phyloP scores from a whole-genome alignment of 1,140 invertebrate genomes.

The Mylabris phalerata region DNA sequence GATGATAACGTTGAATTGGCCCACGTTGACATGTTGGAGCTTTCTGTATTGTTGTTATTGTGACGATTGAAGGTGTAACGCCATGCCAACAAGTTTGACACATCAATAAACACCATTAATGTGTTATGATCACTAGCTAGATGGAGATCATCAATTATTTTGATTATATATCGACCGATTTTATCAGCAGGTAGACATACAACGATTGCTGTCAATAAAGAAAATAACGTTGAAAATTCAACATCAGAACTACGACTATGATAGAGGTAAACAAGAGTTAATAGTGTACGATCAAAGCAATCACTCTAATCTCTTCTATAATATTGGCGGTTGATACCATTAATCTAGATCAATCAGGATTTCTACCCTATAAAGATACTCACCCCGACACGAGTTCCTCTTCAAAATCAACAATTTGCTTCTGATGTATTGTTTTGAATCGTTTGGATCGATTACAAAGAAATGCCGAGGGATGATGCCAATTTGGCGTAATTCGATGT shows the following conservation, averaged over 20 bases:
- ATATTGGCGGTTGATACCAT: no score
- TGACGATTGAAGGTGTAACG: slow-evolving; percentile 8
- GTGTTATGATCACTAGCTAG: slow-evolving; percentile 31
- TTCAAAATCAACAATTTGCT: slow-evolving; percentile 30
- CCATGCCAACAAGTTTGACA: slow-evolving; percentile 36
- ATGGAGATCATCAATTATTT: slow-evolving; percentile 27
- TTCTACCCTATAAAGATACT: not conserved
- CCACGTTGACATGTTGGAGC: slow-evolving; percentile 1
- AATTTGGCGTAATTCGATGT: slow-evolving; percentile 33
- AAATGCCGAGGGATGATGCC: slow-evolving; percentile 37
- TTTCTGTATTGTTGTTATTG: slow-evolving; percentile 4
- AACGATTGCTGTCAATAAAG: slow-evolving; percentile 34
- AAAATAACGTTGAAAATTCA: slow-evolving; percentile 1
- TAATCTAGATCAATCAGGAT: no score
- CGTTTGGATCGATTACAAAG: slow-evolving; percentile 29
- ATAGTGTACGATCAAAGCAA: not conserved
- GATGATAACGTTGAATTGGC: no score
- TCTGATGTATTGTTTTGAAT: slow-evolving; percentile 27
- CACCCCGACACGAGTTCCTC: slow-evolving; percentile 32
- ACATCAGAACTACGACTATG: not conserved
- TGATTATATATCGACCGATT: slow-evolving; percentile 29
- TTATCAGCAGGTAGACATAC: slow-evolving; percentile 34
- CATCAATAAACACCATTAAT: slow-evolving; percentile 35
- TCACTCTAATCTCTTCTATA: no score
- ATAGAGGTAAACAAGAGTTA: slow-evolving; percentile 1